Percentiles rank a stretch among this genome's conserved stretches.
These are phyloP conservation scores for Dendrocincla fuliginosa DNA, from an alignment of 2,797 vertebrate genomes.

Conservation along the genomic window DNA sequence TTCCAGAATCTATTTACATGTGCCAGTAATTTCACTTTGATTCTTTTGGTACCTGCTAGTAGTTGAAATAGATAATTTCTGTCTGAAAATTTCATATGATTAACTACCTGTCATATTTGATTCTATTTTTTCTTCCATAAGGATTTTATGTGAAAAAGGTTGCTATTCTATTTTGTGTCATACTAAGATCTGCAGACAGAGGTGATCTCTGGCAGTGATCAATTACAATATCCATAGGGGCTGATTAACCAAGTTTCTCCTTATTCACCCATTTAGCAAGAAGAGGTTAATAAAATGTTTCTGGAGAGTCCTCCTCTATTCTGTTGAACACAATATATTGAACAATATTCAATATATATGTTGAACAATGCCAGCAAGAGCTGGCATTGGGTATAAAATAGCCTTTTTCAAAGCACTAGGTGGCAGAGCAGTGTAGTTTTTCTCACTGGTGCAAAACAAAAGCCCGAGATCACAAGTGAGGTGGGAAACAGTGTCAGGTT, in stretches of 20 bases:
- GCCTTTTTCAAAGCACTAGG: background rate
- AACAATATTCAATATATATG: too few relatives aligned
- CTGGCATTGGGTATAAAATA: background rate
- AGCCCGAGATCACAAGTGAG: background rate
- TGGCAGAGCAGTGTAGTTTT: background rate
- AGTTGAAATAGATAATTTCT: background rate
- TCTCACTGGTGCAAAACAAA: background rate
- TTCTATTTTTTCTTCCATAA: background rate
- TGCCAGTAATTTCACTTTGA: background rate
- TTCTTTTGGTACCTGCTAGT: background rate
- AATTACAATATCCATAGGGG: accelerated
- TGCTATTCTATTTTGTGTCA: background rate
- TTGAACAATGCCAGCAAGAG: background rate
- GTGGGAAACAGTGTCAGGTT: background rate
- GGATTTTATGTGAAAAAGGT: background rate
- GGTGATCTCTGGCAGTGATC: background rate
- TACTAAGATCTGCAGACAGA: background rate
- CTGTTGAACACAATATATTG: background rate
- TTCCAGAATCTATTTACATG: background rate
- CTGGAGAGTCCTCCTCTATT: background rate
- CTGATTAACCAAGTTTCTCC: background rate
- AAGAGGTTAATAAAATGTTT: background rate
- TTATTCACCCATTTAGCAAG: background rate
- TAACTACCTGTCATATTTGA: background rate
- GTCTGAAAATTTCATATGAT: background rate